Evolutionary conservation across 2,888 invertebrate species (phyloP), one percentile per base, ranked within the genome.

Genomic region (Nomada goodeniana): DNA sequence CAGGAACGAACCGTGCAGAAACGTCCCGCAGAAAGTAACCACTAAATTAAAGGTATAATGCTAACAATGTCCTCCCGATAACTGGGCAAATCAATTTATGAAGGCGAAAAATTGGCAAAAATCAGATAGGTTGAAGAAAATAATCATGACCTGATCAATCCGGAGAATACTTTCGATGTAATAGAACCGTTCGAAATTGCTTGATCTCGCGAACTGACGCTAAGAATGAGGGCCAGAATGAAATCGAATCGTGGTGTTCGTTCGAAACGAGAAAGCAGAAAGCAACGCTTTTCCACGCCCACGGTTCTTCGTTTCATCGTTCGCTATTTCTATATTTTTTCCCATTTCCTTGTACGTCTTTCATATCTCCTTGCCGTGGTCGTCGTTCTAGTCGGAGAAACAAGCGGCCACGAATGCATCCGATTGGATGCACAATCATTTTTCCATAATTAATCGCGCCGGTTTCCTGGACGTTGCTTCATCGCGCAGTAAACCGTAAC

Each of bases 191-290:
- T 9, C 61, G 29, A 5, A 29, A 61, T 80, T 72, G 36, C 18
- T 61, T 52, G 67, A 80, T 80, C 67, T 15, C 44, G 26, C 61
- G 26, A 26, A 63, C 80, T 63, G 80, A 72, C 72, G 29, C 55
- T 61, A 29, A 20, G 11, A 36, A 36, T 7, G 5, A 36, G 36
- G 36, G 55, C 15, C 44, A 47, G 50, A 50, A 50, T 36, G 50
- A 61, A 60, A 74, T 74, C 61, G 55, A 13, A 36, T 61, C 29
- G 65, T 2, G n/a, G 2, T 11, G 50, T 57, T 52, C 55, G 23
- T 13, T 15, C 20, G 47, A 65, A 47, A 47, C 55, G 72, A 61
- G 80, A 80, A 80, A 80, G 80, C 80, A 44, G 72, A 50, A 67
- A 80, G 55, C 42, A 44, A n/a, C 9, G 80, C 50, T 71, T 61